Base-by-base conservation (phyloP, 2,888 invertebrate genomes). In the Flabesymbios commensalis region DNA sequence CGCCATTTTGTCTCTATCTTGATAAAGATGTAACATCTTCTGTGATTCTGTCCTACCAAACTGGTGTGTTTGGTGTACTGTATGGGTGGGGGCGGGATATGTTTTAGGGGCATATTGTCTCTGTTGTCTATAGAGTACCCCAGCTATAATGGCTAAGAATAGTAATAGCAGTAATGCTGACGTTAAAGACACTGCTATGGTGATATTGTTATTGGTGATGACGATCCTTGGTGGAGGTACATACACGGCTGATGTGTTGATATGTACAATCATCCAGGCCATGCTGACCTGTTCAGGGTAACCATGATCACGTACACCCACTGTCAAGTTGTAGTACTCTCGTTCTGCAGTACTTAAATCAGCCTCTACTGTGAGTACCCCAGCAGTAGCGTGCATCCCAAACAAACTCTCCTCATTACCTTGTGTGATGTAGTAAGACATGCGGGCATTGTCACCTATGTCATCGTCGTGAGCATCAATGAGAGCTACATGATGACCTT, bases 251-350 rank as follows among this genome's bases (percentile, higher is more conserved):
- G 59, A 28, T 32, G 42, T 33, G 52, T 59, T 59, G 31, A 52
- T 24, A 22, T 41, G 2, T 14, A 59, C 52, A 19, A 31, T 17
- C 7, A 59, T 41, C n/a, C 10, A 7, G 29, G 59, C 31, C 2
- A 31, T 7, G n/a, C 42, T 32, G 14, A 26, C n/a, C 31, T 22
- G 26, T n/a, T 32, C 29, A 2, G 59, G 59, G 32, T 28, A 39
- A 14, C 59, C 59, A 2, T 3, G 7, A 43, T 59, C 59, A 4
- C 31, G 22, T 2, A 59, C 59, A 19, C 17, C 41, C 1, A 59
- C 22, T 24, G 14, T 2, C 28, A 49, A 22, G 24, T 10, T 22
- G 45, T 45, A 10, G 31, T 49, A 49, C 10, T 7, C 7, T 14
- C 26, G 10, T 19, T 10, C 7, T 7, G 14, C 7, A 19, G 4